Base-by-base conservation (phyloP, 1,140 invertebrate species). In the Drosophila arawakana region DNA sequence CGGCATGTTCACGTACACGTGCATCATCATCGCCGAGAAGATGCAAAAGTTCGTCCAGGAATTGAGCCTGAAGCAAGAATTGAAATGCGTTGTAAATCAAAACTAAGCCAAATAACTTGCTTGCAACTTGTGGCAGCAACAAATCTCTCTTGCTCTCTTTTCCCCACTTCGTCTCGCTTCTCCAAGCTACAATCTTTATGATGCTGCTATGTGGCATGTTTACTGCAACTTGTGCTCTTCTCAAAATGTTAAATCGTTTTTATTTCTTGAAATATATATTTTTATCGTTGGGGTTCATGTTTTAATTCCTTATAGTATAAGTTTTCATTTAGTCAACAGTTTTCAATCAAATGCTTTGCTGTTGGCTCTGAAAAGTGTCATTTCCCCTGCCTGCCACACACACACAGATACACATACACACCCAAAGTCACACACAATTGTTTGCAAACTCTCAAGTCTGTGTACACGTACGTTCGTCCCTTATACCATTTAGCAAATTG, bases 1-100 rank as follows among this genome's bases (percentile, higher is more conserved):
- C 84, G 57, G 90, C 78, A 72, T 91, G 82, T 57, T 92, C 86
- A 63, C 92, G 77, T 49, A 92, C 91, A 60, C 92, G 92, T 57
- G 80, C 81, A 91, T 92, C 92, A 90, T 91, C 85, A 59, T 92
- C 91, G 69, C 90, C 90, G 62, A 92, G 63, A 71, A 92, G 66
- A 63, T 90, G 81, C 70, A 91, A 76, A 84, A 92, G 90, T 90
- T 92, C 85, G 73, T 82, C 78, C 59, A 92, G 73, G 61, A 92
- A 91, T 73, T 78, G 75, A 54, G 84, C 79, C 90, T 92, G 80
- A 58, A 70, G 50, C 60, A 39, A 47, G 66, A 34, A 61, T 59
- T 52, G 61, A 73, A 89, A 80, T 75, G 57, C 73, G 57, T 75
- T 88, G 84, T 89, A 80, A 88, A 83, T 89, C 83, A 89, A 35